These are phyloP conservation scores for Trialeurodes vaporariorum DNA, from an alignment of 1,140 invertebrate species.

Conservation along the genomic window DNA sequence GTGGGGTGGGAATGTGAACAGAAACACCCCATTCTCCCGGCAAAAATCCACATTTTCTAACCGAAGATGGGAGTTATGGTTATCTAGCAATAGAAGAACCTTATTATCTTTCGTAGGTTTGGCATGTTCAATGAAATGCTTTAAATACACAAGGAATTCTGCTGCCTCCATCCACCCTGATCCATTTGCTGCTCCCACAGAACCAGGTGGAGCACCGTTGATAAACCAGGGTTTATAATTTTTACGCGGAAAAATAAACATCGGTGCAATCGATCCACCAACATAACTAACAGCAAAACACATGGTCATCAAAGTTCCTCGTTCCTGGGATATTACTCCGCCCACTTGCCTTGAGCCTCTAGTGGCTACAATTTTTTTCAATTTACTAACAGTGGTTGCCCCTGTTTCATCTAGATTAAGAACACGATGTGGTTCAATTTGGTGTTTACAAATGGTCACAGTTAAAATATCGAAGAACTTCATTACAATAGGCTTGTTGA, in stretches of 20 bases:
- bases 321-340: background rate
- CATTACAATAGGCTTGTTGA: too few relatives aligned
- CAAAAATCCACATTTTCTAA: constrained; percentile 19
- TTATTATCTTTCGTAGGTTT: background rate
- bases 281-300: background rate
- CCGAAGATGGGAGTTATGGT: background rate
- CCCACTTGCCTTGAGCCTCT: background rate
- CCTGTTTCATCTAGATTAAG: background rate
- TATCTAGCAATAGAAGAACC: background rate
- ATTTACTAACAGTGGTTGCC: background rate
- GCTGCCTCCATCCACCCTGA: background rate
- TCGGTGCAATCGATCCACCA: background rate
- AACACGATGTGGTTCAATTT: too few relatives aligned
- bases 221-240: background rate
- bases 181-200: background rate
- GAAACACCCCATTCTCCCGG: constrained; percentile 29
- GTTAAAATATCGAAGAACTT: too few relatives aligned
- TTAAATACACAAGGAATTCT: background rate
- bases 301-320: background rate
- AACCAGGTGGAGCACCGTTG: background rate
- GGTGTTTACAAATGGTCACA: too few relatives aligned
- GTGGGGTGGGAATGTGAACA: constrained; percentile 32
- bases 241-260: background rate
- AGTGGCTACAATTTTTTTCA: background rate
- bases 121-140: background rate